Conservation (phyloP, 2,888 invertebrate genomes). For the Gerris lacustris region DNA sequence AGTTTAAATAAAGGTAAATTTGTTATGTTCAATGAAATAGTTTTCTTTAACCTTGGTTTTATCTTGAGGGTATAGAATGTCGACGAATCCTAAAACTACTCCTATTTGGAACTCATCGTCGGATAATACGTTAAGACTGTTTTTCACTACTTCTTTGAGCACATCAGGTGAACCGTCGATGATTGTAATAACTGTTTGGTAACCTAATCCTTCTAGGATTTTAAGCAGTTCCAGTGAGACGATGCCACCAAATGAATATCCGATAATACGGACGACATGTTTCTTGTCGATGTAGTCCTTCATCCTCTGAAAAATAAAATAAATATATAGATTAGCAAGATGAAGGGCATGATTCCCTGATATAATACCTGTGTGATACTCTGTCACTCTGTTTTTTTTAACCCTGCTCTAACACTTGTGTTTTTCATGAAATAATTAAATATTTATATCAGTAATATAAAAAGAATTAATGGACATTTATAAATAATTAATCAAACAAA, state of each 20-base stretch:
- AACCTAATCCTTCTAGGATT: constrained; percentile 54
- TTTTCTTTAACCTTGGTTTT: constrained; percentile 20
- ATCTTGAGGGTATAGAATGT: constrained; percentile 29
- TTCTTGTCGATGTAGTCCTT: not conserved
- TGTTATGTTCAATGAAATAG: too few species aligned
- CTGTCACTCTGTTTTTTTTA: too few species aligned
- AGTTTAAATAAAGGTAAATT: constrained; percentile 8
- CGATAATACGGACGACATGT: constrained; percentile 50
- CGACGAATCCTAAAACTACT: constrained; percentile 42
- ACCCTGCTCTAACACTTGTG: too few species aligned
- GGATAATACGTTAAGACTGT: constrained; percentile 34
- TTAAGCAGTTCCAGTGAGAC: constrained; percentile 64
- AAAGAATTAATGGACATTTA: too few species aligned
- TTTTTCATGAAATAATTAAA: too few species aligned
- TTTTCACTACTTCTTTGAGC: constrained; percentile 38
- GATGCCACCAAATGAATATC: constrained; percentile 78
- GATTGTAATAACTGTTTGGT: constrained; percentile 51
- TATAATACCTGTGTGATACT: too few species aligned
- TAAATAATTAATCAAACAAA: too few species aligned
- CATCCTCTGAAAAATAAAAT: not conserved
- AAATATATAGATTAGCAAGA: not conserved
- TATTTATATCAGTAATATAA: too few species aligned
- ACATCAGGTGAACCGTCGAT: constrained; percentile 72
- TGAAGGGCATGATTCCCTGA: too few species aligned
- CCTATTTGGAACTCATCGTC: constrained; percentile 40